Conservation (phyloP, 2,797 vertebrate species). For the Danio jaintianensis region DNA sequence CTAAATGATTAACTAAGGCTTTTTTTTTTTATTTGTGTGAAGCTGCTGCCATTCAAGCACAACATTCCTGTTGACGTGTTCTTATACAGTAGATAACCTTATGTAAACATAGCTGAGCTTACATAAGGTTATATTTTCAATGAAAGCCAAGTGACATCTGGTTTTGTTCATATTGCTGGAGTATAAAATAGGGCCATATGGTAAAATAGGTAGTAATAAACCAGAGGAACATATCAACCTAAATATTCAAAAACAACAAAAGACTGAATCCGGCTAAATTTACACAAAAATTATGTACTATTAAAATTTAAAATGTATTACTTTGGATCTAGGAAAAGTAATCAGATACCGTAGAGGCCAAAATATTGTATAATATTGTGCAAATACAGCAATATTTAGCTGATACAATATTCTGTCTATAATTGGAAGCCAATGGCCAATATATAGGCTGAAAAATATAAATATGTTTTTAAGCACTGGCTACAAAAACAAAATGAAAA, state of each 20-base stretch:
- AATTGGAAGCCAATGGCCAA: no score
- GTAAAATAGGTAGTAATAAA: not conserved
- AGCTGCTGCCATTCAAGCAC: not conserved
- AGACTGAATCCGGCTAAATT: not conserved
- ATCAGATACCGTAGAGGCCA: no score
- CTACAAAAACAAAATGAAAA: no score
- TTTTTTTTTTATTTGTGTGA: not conserved
- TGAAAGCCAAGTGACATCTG: constrained; percentile 7
- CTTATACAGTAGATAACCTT: not conserved
- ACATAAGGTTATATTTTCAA: not conserved
- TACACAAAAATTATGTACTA: no score
- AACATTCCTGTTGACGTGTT: not conserved
- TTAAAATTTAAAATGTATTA: no score
- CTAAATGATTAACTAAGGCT: constrained; percentile 13
- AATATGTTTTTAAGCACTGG: no score
- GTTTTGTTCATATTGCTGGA: not conserved
- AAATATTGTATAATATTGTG: no score
- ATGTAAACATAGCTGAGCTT: not conserved
- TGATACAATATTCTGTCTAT: no score
- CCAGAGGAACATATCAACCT: not conserved
- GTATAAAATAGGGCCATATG: constrained; percentile 11
- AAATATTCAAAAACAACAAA: not conserved
- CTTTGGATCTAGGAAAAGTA: no score
- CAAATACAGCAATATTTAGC: no score
- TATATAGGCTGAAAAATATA: no score